phyloP scores from a whole-genome alignment of 2,888 invertebrate genomes.

The Parnassius apollo region DNA sequence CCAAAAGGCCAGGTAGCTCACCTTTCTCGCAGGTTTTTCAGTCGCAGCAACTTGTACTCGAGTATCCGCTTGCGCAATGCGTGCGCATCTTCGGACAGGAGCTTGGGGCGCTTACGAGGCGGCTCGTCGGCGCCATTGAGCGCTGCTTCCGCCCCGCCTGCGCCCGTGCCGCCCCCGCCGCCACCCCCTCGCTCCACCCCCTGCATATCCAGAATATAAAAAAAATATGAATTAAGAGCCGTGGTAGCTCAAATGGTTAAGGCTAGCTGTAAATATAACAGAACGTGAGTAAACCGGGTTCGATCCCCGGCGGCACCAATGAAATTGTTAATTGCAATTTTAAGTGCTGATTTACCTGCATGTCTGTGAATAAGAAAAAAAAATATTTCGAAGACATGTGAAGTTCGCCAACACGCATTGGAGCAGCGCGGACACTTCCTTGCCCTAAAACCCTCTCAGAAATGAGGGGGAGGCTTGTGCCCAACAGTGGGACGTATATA shows the following conservation, averaged over 20 bases:
- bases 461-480: no score
- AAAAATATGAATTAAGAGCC: background rate
- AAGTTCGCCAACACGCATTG: no score
- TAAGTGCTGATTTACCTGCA: background rate
- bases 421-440: no score
- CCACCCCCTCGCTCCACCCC: constrained; percentile 58
- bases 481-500: no score
- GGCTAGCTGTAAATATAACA: no score
- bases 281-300: no score
- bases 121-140: constrained; percentile 54
- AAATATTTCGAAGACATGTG: no score
- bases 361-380: no score
- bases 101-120: constrained; percentile 57
- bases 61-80: constrained; percentile 84
- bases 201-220: constrained; percentile 34
- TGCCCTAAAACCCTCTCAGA: no score
- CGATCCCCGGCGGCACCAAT: no score
- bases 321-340: no score
- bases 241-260: background rate
- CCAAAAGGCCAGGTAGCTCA: constrained; percentile 36
- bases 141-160: constrained; percentile 40
- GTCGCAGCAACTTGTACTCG: constrained; percentile 85
- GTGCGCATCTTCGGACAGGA: constrained; percentile 45
- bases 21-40: constrained; percentile 86
- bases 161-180: constrained; percentile 40